Evolutionary conservation across 2,888 invertebrate species (phyloP), one percentile per base, ranked within the genome.

Genomic region (Cantharis lateralis): DNA sequence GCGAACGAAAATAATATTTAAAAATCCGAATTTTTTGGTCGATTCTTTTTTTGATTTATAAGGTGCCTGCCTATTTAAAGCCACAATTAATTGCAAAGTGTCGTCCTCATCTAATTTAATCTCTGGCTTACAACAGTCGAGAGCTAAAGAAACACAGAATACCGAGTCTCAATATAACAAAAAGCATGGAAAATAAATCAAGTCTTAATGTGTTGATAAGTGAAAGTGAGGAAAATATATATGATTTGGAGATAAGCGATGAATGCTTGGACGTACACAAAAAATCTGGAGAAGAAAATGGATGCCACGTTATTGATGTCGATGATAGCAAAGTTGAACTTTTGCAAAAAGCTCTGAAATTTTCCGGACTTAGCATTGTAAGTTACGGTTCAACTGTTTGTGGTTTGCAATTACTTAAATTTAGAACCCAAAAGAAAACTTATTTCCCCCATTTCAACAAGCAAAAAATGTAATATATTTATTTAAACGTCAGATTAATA

Each of bases 181-280:
- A 70, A 75, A 76, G 77, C 74, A 73, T 81, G 80, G 80, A 80
- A 75, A 78, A 80, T 78, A 79, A 81, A 81, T 81, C 82, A 70
- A 79, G 80, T 80, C 79, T 76, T 78, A 81, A 78, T 77, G 78
- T 79, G 76, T 74, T 73, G 80, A 66, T 66, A 66, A 66, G 64
- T 66, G 64, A 66, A 66, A 66, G 24, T 18, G 64, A 66, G 20
- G 64, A 66, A 66, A 66, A 66, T 75, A 77, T 79, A 79, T 79
- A 78, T 79, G 81, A 82, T 79, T 77, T 71, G 80, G 80, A 82
- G 80, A 78, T 78, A 82, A 77, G 77, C 64, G 77, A 74, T 72
- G 78, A 74, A 73, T 75, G 74, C 63, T 63, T 77, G 69, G 78
- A 74, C 75, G 77, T 75, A 75, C 70, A 75, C 68, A 81, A 81